Percentiles rank a stretch among this genome's conserved stretches.
These are phyloP conservation scores for Drosophila koepferae DNA, from an alignment of 2,888 invertebrate genomes.

Conservation along the genomic window DNA sequence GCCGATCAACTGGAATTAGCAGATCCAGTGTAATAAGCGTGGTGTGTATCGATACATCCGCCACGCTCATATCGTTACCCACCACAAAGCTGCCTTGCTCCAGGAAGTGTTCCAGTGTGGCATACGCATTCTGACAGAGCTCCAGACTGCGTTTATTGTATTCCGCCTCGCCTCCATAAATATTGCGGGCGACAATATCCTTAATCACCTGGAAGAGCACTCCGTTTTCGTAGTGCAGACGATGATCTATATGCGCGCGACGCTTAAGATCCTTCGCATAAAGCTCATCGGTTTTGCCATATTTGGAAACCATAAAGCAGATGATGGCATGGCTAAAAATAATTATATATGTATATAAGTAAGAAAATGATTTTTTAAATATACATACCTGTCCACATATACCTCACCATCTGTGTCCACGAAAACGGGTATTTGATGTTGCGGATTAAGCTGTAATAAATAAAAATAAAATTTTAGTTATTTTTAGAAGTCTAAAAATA, in stretches of 20 bases:
- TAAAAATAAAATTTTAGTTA: background rate
- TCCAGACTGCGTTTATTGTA: conserved; percentile 76
- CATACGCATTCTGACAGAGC: conserved; percentile 78
- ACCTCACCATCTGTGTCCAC: conserved; percentile 86
- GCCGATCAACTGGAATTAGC: conserved; percentile 80
- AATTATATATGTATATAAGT: background rate
- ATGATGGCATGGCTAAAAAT: conserved; percentile 86
- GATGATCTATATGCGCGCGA: conserved; percentile 87
- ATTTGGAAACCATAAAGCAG: conserved; percentile 86
- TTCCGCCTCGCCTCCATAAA: conserved; percentile 77
- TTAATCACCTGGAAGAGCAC: conserved; percentile 86
- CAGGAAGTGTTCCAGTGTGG: conserved; percentile 82
- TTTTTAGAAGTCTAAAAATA: background rate
- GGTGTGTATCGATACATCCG: conserved; percentile 86
- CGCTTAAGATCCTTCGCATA: conserved; percentile 87
- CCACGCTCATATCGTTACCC: conserved; percentile 82
- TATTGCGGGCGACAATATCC: conserved; percentile 83
- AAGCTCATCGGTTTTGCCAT: conserved; percentile 86
- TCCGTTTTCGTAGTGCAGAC: conserved; percentile 86
- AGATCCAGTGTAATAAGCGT: conserved; percentile 83
- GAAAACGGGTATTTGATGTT: conserved; percentile 87
- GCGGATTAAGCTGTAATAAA: conserved; percentile 86
- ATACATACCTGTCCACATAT: conserved; percentile 86
- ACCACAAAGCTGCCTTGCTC: conserved; percentile 75
- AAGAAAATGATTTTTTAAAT: background rate